Conservation (phyloP, 2,888 invertebrate genomes). For the Phania funesta region DNA sequence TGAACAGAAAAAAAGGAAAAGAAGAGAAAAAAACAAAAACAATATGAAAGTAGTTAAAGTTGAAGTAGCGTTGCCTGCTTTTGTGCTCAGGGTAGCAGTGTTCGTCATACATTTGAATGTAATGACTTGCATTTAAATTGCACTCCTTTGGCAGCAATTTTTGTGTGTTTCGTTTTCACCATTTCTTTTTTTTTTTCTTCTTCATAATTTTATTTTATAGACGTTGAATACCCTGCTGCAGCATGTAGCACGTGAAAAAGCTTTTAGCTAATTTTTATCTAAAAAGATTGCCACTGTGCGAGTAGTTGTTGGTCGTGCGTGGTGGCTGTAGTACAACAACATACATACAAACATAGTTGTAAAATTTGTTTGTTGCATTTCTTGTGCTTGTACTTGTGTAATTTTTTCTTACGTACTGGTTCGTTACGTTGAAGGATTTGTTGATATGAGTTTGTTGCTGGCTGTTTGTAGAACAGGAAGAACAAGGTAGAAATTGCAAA, state of each 20-base stretch:
- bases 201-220: conserved; percentile 42
- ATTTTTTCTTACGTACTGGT: conserved; percentile 3
- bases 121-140: conserved; percentile 67
- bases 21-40: neutral
- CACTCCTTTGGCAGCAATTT: conserved; percentile 72
- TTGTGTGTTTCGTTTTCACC: conserved; percentile 15
- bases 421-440: conserved; percentile 42
- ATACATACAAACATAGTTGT: too few species aligned
- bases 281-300: conserved; percentile 55
- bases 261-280: conserved; percentile 77
- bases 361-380: conserved; percentile 36
- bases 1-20: neutral
- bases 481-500: conserved; percentile 33
- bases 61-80: conserved; percentile 8
- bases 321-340: too few species aligned
- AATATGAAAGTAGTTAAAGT: conserved; percentile 19
- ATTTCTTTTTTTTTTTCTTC: neutral
- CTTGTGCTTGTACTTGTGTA: neutral
- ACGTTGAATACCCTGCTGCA: conserved; percentile 72
- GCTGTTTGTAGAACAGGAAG: neutral
- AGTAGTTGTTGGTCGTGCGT: conserved; percentile 19
- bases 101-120: conserved; percentile 60
- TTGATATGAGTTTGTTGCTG: conserved; percentile 34
- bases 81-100: neutral
- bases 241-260: conserved; percentile 72